Evolutionary conservation across 2,888 invertebrate species (phyloP), one percentile per base, ranked within the genome.

Genomic region (Cryptops parisi): DNA sequence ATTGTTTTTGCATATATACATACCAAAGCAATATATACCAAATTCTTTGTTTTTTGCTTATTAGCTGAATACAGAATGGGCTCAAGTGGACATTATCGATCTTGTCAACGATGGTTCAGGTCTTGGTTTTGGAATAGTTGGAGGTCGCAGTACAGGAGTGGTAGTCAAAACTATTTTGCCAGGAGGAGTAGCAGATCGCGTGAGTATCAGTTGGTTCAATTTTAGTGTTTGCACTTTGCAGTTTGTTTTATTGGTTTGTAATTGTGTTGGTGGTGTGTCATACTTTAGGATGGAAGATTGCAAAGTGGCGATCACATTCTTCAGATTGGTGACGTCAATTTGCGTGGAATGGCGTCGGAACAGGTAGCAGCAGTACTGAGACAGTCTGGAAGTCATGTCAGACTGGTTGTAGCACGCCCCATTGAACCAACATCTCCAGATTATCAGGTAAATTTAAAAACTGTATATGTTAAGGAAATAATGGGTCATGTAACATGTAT

Each of bases 111-210:
- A 97, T 78, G 96, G 94, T 57, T 88, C 91, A 55, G 96, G 96
- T 26, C 79, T 98, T 61, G 98, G 98, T 39, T 98, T 98, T 74
- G 98, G 97, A 63, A 98, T 98, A 64, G 94, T 98, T 65, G 97
- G 97, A 9, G 75, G 75, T 38, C 80, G 94, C 62, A 91, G 91
- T 60, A 94, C 96, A 60, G 97, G 98, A 4, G 97, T 98, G n/a
- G 96, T 98, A 58, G 96, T 98, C 15, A 98, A 98, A 71, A 97
- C 97, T 17, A 96, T 98, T 61, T 74, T 97, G 55, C 91, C 94
- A 0, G 97, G 94, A 4, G 97, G 97, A 52, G 93, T 96, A 2
- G 96, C 98, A 6, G 96, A 97, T 71, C 79, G 90, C 62, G 90
- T 90, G 66, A 77, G 80, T 65, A 26, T 33, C 15, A 9, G 33